phyloP scores from a whole-genome alignment of 2,113 vertebrate species.

The Miniopterus natalensis region DNA sequence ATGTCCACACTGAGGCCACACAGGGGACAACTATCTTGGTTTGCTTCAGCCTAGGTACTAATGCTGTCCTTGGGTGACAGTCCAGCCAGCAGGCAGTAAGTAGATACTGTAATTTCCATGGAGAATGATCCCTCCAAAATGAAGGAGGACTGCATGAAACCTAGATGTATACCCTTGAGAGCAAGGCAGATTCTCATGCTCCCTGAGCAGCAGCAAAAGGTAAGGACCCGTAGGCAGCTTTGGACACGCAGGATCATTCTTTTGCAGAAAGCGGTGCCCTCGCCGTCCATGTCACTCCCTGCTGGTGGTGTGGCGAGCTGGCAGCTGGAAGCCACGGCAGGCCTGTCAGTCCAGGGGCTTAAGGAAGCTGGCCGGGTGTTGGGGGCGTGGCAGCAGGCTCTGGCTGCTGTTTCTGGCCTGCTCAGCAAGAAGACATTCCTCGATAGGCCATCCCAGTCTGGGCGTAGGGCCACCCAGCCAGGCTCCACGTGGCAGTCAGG shows the following conservation, averaged over 20 bases:
- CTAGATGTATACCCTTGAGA: neutral
- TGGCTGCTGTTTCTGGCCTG: constrained; percentile 7
- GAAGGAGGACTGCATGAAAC: neutral
- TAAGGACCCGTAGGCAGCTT: neutral
- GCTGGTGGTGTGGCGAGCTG: neutral
- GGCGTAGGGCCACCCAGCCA: constrained; percentile 46
- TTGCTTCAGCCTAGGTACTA: neutral
- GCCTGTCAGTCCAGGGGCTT: neutral
- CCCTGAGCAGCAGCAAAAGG: neutral
- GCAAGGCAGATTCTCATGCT: neutral
- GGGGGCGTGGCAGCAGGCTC: neutral
- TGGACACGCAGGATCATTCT: neutral
- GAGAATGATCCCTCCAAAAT: neutral
- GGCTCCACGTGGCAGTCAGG: neutral
- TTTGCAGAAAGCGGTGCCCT: neutral
- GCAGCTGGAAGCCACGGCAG: neutral
- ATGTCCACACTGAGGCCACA: neutral
- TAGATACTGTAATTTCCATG: neutral
- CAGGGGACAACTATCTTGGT: neutral
- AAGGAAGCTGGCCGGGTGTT: neutral
- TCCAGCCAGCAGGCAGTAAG: neutral
- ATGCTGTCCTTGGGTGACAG: neutral
- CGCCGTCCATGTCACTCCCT: neutral
- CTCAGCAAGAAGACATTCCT: constrained; percentile 73
- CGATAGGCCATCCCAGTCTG: neutral